Evolutionary conservation across 1,140 invertebrate species (phyloP).

Genomic region (Cherax quadricarinatus): DNA sequence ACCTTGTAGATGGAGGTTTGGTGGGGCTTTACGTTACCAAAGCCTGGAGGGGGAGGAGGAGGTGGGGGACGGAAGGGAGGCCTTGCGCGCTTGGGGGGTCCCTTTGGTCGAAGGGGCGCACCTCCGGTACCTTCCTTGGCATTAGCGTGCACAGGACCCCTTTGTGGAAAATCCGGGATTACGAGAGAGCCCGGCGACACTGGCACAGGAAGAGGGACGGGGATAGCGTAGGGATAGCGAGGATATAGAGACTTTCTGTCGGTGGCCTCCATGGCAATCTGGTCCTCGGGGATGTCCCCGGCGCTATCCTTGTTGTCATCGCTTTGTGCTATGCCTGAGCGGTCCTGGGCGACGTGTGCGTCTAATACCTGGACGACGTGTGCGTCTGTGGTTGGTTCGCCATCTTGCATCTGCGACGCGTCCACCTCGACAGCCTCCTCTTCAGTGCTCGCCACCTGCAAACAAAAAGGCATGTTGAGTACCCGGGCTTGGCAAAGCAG

Average conservation of each 20-base stretch:
- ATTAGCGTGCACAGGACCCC: not conserved
- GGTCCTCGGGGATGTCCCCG: constrained; percentile 43
- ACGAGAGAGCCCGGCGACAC: constrained; percentile 69
- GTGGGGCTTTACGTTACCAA: not conserved
- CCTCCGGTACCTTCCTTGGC: constrained; percentile 32
- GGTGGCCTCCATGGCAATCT: constrained; percentile 67
- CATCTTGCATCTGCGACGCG: no score
- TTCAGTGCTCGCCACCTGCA: constrained; percentile 58
- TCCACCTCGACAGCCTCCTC: not conserved
- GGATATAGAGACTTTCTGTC: constrained; percentile 37
- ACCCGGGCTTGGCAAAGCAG: not conserved
- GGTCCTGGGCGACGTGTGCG: constrained; percentile 47
- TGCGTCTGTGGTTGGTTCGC: no score
- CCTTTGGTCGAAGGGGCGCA: constrained; percentile 21
- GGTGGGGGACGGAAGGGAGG: not conserved
- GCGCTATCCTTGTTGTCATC: constrained; percentile 5
- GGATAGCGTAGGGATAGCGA: constrained; percentile 41
- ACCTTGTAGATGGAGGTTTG: not conserved
- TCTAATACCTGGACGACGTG: not conserved
- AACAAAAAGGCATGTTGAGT: not conserved
- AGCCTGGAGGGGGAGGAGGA: not conserved
- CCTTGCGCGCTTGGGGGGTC: constrained; percentile 4
- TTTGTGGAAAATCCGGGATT: constrained; percentile 43
- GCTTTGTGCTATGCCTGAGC: constrained; percentile 34
- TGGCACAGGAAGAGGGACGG: constrained; percentile 60